Base-by-base conservation (phyloP, 30 jellyfish, hydroid and myxozoan species). In the Cassiopea andromeda region DNA sequence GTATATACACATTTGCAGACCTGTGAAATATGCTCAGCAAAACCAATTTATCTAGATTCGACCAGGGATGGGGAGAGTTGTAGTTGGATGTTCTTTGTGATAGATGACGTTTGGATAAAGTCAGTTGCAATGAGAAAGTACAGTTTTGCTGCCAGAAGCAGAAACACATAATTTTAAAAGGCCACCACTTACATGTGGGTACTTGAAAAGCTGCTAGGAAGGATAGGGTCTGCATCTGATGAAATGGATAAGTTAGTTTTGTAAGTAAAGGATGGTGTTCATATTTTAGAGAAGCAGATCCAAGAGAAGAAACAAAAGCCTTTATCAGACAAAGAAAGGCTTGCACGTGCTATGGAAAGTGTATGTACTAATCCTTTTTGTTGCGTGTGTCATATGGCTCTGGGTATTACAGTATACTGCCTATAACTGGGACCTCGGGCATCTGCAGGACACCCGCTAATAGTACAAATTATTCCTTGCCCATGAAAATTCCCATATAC, bases 331-430 rank as follows among this genome's bases (percentile, higher is more conserved):
- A 87, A 87, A 77, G 94, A 87, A 58, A 87, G 85, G 47, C 81
- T 87, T 50, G 87, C 87, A 2, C 4, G 46, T 49, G 94, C 94
- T 9, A 87, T 87, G 94, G 90, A 87, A 87, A 75, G 47, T 61
- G 94, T 87, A 77, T 50, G 64, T 50, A 2, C 9, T 50, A 50
- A 5, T 9, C n/a, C n/a, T n/a, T n/a, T n/a, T n/a, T n/a, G n/a
- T n/a, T n/a, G n/a, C n/a, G n/a, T n/a, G n/a, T n/a, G n/a, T n/a
- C n/a, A n/a, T n/a, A n/a, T n/a, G n/a, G n/a, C n/a, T n/a, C n/a
- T n/a, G n/a, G n/a, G n/a, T n/a, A n/a, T n/a, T n/a, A n/a, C n/a
- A n/a, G n/a, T n/a, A n/a, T n/a, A n/a, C n/a, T n/a, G n/a, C n/a
- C n/a, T n/a, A n/a, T n/a, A n/a, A n/a, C n/a, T n/a, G n/a, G n/a